phyloP scores from a whole-genome alignment of 2,113 vertebrate genomes.

The Engystomops pustulosus region DNA sequence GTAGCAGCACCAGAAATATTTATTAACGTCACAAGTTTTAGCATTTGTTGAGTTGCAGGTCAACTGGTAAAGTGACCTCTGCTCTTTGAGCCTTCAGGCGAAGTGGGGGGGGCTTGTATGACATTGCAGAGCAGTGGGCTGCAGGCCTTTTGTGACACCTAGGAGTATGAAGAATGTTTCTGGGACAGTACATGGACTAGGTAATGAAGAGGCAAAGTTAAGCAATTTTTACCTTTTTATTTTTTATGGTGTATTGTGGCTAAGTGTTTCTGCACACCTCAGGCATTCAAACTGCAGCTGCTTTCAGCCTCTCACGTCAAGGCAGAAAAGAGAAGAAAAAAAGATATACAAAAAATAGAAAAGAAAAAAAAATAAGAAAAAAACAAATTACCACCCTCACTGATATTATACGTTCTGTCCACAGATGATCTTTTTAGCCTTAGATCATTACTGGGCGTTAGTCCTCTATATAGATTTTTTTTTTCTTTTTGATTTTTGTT shows the following conservation, averaged over 20 bases:
- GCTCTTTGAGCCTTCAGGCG: conserved; percentile 63
- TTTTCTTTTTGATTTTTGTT: conserved; percentile 73
- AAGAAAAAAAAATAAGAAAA: conserved; percentile 27
- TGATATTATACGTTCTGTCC: conserved; percentile 78
- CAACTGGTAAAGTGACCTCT: conserved; percentile 69
- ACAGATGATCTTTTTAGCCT: conserved; percentile 78
- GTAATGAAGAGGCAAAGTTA: conserved; percentile 68
- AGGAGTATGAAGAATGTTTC: conserved; percentile 61
- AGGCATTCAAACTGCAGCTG: conserved; percentile 77
- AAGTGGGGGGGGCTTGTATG: conserved; percentile 5
- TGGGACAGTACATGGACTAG: conserved; percentile 72
- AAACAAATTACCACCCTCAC: conserved; percentile 74
- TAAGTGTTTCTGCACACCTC: conserved; percentile 77
- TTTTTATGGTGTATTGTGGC: conserved; percentile 67
- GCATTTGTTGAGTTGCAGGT: conserved; percentile 78
- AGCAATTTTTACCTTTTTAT: conserved; percentile 66
- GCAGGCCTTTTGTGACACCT: conserved; percentile 24
- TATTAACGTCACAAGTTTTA: conserved; percentile 83
- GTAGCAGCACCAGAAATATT: conserved; percentile 84
- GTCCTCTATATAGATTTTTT: conserved; percentile 73
- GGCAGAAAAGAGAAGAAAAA: conserved; percentile 66
- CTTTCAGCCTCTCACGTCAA: conserved; percentile 72
- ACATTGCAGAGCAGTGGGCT: conserved; percentile 47
- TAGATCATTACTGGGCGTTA: conserved; percentile 72
- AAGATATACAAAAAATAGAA: neutral